phyloP scores from a whole-genome alignment of 2,113 vertebrate genomes.

The Sebastes fasciatus region DNA sequence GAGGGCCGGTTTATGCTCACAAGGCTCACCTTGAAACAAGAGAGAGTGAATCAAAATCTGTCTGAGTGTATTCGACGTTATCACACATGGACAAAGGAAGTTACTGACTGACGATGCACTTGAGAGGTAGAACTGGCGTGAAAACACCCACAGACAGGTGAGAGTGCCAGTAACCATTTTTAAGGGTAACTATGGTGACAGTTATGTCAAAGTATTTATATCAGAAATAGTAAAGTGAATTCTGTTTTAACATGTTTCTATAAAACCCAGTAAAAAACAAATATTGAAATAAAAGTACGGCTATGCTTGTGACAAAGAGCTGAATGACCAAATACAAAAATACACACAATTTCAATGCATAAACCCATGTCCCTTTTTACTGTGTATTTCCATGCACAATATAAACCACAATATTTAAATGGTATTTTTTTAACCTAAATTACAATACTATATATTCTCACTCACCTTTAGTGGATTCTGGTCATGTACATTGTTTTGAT shows the following conservation, averaged over 20 bases:
- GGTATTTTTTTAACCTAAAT: not conserved
- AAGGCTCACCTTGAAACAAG: not conserved
- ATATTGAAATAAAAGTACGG: not conserved
- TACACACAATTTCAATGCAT: not conserved
- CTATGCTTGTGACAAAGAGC: not conserved
- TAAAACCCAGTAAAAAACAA: not conserved
- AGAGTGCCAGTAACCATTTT: not conserved
- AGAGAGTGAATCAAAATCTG: not conserved
- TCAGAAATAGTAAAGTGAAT: not conserved
- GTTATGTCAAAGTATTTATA: not conserved
- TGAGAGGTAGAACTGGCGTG: conserved; percentile 8
- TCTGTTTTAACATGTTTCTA: not conserved
- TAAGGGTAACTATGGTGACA: conserved; percentile 15
- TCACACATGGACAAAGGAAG: not conserved
- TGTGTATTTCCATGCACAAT: not conserved
- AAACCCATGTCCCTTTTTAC: not conserved
- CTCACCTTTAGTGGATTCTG: not conserved
- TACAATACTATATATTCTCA: not conserved
- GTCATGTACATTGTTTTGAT: not conserved
- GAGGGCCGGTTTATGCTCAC: not conserved
- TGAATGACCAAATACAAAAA: not conserved
- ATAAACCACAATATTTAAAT: not conserved
- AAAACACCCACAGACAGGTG: conserved; percentile 15
- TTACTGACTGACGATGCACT: not conserved
- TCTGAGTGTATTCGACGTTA: not conserved